Evolutionary conservation across 2,888 invertebrate species (phyloP), one percentile per base, ranked within the genome.

Genomic region (Ophioninae sp.): DNA sequence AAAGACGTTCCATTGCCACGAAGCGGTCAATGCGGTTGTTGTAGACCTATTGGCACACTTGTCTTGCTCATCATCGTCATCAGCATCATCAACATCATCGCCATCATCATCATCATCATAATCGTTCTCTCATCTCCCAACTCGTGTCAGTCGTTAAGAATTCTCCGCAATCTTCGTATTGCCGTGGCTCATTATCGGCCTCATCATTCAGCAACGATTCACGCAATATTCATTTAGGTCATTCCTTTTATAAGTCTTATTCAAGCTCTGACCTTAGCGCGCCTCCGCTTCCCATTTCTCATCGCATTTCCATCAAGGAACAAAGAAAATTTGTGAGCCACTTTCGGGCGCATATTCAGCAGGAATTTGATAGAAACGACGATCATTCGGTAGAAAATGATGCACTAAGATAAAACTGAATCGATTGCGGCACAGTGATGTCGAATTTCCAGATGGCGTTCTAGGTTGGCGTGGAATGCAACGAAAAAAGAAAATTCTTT

Each of bases 1-100:
- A 88, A 87, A 90, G 89, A 89, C 88, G 88, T 86, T 87, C 85
- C 86, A 84, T 87, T 87, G 87, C 87, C 87, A 83, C 64, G 57
- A 10, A 72, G 64, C 44, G 65, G 74, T 82, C 79, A 74, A 64
- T 70, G 79, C 75, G 76, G 70, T 72, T 84, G 75, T 72, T 23
- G 20, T 30, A 65, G 30, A 73, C 67, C 50, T 70, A 56, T 78
- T 70, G 39, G 68, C 77, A 64, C 59, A 68, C 57, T 56, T 50
- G 50, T 17, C 68, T 68, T 59, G 61, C 82, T 61, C 30, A 75
- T 75, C 78, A 83, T 81, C 56, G 70, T 74, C 74, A 62, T 81
- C 72, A 72, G 59, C 56, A 62, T 41, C 79, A 67, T 73, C 64
- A 59, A 69, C 64, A 59, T 81, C 70, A 81, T 78, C 30, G n/a